Evolutionary conservation across 2,797 vertebrate genomes (phyloP).

Genomic region (Ciconia nigra): DNA sequence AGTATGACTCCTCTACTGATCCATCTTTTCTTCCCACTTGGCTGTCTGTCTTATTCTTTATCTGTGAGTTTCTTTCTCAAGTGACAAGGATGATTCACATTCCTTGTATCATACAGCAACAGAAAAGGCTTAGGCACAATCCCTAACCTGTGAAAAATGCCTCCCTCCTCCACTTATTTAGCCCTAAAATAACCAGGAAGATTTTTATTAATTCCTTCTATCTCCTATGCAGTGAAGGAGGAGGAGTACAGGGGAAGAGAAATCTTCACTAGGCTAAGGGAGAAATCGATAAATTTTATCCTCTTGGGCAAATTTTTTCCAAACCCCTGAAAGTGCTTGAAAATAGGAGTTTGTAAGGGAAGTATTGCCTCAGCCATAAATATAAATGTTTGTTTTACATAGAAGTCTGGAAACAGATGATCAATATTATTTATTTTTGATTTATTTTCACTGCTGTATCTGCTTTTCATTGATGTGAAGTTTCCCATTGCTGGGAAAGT

Average conservation of each 20-base stretch:
- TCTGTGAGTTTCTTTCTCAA: slow-evolving; percentile 4
- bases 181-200: slow-evolving; percentile 18
- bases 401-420: neutral
- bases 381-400: neutral
- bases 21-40: slow-evolving; percentile 34
- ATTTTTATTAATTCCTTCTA: slow-evolving; percentile 11
- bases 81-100: slow-evolving; percentile 37
- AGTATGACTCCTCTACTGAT: slow-evolving; percentile 31
- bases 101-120: neutral
- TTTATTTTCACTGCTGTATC: neutral
- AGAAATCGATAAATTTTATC: neutral
- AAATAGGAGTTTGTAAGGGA: neutral
- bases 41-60: slow-evolving; percentile 24
- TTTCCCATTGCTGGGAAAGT: neutral
- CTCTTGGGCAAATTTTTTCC: neutral
- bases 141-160: slow-evolving; percentile 21
- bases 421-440: neutral
- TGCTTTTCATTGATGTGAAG: neutral
- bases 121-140: slow-evolving; percentile 20
- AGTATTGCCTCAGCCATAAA: neutral
- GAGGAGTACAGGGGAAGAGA: neutral
- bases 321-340: neutral
- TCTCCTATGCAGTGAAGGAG: neutral
- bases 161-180: neutral
- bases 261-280: neutral